Percentiles rank a stretch among this genome's conserved stretches.
Conservation (phyloP, 1,140 invertebrate genomes). For the Aphelinus certus region DNA sequence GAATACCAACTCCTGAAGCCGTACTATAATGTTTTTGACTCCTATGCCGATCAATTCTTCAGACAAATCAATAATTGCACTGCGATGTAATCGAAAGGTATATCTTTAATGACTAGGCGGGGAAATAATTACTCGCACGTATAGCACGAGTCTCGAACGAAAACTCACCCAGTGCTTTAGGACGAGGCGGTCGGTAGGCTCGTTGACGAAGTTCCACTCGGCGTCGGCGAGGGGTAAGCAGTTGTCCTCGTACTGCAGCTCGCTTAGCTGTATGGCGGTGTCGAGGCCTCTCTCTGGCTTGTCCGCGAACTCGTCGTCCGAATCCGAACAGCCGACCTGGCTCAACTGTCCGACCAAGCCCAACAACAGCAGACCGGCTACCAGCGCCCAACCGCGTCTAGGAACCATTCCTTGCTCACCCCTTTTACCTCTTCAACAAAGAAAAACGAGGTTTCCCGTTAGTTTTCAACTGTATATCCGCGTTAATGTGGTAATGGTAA, state of each 20-base stretch:
- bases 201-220: slow-evolving; percentile 54
- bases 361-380: slow-evolving; percentile 31
- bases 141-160: too few species aligned
- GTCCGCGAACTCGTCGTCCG: neutral
- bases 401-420: slow-evolving; percentile 38
- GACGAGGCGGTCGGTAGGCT: slow-evolving; percentile 43
- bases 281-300: slow-evolving; percentile 9
- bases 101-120: too few species aligned
- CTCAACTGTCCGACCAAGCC: neutral
- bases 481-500: neutral
- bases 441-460: neutral
- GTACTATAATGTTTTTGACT: too few species aligned
- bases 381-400: slow-evolving; percentile 8
- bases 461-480: neutral
- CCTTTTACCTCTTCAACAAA: slow-evolving; percentile 19
- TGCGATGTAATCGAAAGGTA: too few species aligned
- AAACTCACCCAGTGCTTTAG: slow-evolving; percentile 48
- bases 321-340: neutral
- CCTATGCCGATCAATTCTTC: too few species aligned
- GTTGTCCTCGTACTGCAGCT: slow-evolving; percentile 56
- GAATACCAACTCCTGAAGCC: too few species aligned
- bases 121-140: too few species aligned
- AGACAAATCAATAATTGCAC: too few species aligned
- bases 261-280: slow-evolving; percentile 47
- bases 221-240: slow-evolving; percentile 50